Percentiles rank a stretch among this genome's conserved stretches.
Evolutionary conservation across 2,797 vertebrate species (phyloP).

Genomic region (Mormyrops boulengeri): DNA sequence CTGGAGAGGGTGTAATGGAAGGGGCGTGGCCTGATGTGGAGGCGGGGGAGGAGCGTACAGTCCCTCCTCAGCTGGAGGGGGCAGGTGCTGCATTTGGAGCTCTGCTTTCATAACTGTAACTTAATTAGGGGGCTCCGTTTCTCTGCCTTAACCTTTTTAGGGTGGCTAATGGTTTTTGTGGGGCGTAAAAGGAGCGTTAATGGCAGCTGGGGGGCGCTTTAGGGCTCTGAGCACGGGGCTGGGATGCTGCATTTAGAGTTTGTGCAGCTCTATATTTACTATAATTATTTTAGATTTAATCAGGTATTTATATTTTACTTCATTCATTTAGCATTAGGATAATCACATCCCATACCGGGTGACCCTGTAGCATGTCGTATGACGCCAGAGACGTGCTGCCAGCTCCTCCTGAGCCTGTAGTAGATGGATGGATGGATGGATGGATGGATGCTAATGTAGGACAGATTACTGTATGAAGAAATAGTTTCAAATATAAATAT

Average conservation of each 20-base stretch:
- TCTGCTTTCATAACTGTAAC: neutral
- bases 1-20: neutral
- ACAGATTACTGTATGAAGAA: neutral
- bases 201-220: neutral
- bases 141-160: neutral
- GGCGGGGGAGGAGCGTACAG: neutral
- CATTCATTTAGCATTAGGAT: neutral
- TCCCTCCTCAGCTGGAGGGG: neutral
- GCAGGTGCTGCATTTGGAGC: neutral
- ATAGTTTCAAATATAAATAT: neutral
- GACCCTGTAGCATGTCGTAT: neutral
- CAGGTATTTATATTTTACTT: neutral
- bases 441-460: neutral
- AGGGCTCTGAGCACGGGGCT: neutral
- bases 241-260: neutral
- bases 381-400: neutral
- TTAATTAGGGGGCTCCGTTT: neutral
- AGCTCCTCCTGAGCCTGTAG: neutral
- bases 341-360: neutral
- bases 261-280: neutral
- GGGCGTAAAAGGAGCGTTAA: slow-evolving; percentile 10
- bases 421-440: neutral
- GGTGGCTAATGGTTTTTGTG: slow-evolving; percentile 18
- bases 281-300: neutral
- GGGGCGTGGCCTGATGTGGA: neutral